Conservation (phyloP, 2,113 vertebrate species). For the Cyphomyrus plagiostoma region DNA sequence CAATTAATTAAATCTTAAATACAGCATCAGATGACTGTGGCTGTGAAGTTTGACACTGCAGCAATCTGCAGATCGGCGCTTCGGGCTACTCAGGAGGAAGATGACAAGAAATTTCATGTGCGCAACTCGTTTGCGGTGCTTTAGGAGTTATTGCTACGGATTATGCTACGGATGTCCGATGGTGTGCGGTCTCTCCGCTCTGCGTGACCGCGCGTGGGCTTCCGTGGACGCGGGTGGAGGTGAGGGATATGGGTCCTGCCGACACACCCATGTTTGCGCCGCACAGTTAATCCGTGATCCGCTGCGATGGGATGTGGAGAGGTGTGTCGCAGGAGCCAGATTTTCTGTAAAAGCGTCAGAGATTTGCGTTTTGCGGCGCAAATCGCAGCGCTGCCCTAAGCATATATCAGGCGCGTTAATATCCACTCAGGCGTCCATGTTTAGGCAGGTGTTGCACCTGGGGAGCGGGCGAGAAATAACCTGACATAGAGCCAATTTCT, state of each 20-base stretch:
- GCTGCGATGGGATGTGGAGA: background rate
- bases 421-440: background rate
- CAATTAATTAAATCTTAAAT: background rate
- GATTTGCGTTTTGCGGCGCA: background rate
- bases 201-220: background rate
- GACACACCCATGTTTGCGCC: background rate
- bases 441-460: background rate
- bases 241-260: background rate
- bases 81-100: background rate
- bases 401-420: background rate
- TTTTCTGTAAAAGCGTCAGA: background rate
- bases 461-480: background rate
- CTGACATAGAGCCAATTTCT: background rate
- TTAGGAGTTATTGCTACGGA: background rate
- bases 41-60: background rate
- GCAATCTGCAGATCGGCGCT: background rate
- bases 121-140: background rate
- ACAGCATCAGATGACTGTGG: background rate
- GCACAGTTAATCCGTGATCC: background rate
- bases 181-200: background rate
- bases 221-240: background rate
- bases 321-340: background rate
- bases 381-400: background rate
- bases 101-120: background rate
- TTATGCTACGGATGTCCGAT: background rate